A percentile compares a stretch with the other conserved stretches of the same genome.
Conservation (phyloP, 2,113 vertebrate species). For the Acrocephalus arundinaceus region DNA sequence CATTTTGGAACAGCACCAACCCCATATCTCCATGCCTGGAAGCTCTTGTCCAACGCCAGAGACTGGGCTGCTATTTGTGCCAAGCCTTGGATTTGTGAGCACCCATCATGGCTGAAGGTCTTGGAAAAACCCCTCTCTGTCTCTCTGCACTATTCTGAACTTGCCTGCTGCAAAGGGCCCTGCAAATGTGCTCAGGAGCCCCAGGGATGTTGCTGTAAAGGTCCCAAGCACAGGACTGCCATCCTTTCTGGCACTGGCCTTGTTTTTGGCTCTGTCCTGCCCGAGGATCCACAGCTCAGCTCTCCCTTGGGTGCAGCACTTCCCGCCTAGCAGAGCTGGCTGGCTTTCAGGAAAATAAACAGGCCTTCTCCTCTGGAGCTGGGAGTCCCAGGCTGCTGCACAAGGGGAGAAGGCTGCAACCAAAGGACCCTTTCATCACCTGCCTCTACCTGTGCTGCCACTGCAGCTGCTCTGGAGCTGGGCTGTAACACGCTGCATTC, state of each 20-base stretch:
- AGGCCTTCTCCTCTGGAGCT: not conserved
- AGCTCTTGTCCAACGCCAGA: not conserved
- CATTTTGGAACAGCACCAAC: not conserved
- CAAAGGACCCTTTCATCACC: rapidly evolving
- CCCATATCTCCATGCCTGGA: not conserved
- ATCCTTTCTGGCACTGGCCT: not conserved
- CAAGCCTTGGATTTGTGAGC: not conserved
- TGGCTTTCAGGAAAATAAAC: not conserved
- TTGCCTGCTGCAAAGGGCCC: not conserved
- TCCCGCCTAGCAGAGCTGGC: not conserved
- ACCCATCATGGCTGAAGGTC: rapidly evolving
- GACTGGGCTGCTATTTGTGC: not conserved
- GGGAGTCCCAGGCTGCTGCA: not conserved
- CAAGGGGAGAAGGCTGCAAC: not conserved
- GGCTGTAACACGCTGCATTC: rapidly evolving
- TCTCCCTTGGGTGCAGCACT: not conserved
- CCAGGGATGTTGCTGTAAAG: not conserved
- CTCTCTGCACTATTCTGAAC: not conserved
- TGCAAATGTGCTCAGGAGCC: not conserved
- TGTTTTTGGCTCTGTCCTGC: not conserved
- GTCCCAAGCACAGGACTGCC: rapidly evolving
- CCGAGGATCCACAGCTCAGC: rapidly evolving
- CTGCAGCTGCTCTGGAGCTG: not conserved
- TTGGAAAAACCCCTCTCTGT: not conserved
- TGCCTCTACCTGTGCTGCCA: not conserved